phyloP scores from a whole-genome alignment of 1,140 invertebrate genomes.

The Rhyacophila brunnea region DNA sequence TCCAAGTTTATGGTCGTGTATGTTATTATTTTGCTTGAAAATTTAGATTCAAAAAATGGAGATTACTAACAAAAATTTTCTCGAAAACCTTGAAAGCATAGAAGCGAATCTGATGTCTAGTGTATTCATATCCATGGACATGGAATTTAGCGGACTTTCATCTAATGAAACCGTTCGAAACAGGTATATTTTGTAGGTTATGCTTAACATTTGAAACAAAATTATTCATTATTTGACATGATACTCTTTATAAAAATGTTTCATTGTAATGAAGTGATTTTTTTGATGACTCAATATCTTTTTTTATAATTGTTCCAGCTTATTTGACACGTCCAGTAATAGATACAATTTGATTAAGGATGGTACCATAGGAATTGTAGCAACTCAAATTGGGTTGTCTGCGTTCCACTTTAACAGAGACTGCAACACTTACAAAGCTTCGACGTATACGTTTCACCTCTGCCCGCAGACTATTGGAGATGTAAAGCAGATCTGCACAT shows the following conservation, averaged over 20 bases:
- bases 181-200: constrained; percentile 51
- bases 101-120: constrained; percentile 50
- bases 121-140: constrained; percentile 64
- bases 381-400: constrained; percentile 64
- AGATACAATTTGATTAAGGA: constrained; percentile 61
- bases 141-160: constrained; percentile 65
- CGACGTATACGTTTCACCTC: constrained; percentile 67
- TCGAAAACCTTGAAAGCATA: constrained; percentile 50
- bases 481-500: constrained; percentile 59
- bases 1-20: too few relatives aligned
- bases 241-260: too few relatives aligned
- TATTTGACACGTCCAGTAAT: constrained; percentile 66
- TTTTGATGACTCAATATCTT: too few relatives aligned
- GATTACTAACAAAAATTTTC: constrained; percentile 56
- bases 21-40: too few relatives aligned
- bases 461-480: constrained; percentile 62
- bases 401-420: constrained; percentile 58
- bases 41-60: constrained; percentile 42
- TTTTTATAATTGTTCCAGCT: constrained; percentile 63
- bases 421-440: constrained; percentile 56
- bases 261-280: too few relatives aligned
- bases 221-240: too few relatives aligned
- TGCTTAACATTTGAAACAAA: too few relatives aligned
- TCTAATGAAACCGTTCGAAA: constrained; percentile 48
- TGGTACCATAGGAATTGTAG: constrained; percentile 59